These are phyloP conservation scores for Microcebus griseorufus DNA, from an alignment of 2,113 vertebrate species.

Conservation along the genomic window DNA sequence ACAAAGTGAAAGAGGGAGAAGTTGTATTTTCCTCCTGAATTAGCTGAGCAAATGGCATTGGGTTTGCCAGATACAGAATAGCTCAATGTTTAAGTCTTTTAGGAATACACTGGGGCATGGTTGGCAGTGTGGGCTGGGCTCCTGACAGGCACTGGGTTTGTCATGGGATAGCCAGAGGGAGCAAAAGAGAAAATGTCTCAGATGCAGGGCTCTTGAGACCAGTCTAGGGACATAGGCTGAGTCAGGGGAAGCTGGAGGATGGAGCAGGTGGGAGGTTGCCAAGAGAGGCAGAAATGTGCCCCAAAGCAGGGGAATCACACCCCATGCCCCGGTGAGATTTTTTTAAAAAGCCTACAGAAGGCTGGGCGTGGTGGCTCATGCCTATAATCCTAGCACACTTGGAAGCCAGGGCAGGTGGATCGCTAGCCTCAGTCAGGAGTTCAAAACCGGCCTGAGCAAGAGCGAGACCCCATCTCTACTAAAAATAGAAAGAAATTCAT, in stretches of 20 bases:
- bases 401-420: too few relatives aligned
- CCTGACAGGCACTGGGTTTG: neutral
- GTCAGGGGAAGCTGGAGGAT: neutral
- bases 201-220: neutral
- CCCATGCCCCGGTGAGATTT: neutral
- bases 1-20: neutral
- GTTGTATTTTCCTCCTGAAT: conserved; percentile 17
- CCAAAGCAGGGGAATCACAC: neutral
- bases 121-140: neutral
- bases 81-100: neutral
- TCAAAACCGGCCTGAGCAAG: too few relatives aligned
- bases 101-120: neutral
- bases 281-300: neutral
- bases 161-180: neutral
- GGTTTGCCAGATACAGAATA: neutral
- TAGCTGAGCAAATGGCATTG: neutral
- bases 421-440: too few relatives aligned
- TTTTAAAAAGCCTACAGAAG: neutral
- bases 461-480: too few relatives aligned
- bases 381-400: too few relatives aligned
- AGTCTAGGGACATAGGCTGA: neutral
- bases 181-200: neutral
- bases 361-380: too few relatives aligned
- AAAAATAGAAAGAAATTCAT: too few relatives aligned
- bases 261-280: neutral